phyloP scores from a whole-genome alignment of 2,113 vertebrate genomes.

The Chinchilla lanigera region DNA sequence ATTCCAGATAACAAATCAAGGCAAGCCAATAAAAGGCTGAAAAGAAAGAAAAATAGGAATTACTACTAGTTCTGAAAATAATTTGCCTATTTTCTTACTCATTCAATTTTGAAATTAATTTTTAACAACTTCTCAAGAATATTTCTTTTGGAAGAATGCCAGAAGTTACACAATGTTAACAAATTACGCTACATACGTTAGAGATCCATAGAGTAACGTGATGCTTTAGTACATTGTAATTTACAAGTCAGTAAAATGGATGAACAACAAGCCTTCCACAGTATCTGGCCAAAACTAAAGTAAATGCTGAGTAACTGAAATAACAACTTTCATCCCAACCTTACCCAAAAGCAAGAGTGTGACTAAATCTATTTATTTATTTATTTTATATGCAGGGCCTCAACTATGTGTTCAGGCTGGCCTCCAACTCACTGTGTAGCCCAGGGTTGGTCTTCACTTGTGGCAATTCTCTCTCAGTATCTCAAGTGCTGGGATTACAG shows the following conservation, averaged over 20 bases:
- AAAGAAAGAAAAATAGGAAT: neutral
- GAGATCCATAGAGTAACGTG: neutral
- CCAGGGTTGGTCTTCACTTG: neutral
- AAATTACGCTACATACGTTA: neutral
- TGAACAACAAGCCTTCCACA: no score
- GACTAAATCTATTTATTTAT: neutral
- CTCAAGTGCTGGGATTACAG: neutral
- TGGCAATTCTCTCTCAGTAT: neutral
- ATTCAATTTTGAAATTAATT: neutral
- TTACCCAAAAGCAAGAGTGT: neutral
- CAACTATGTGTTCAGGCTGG: neutral
- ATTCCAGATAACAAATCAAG: neutral
- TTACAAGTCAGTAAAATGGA: neutral
- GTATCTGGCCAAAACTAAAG: neutral
- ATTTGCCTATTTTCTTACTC: constrained; percentile 1
- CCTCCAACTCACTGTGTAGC: neutral
- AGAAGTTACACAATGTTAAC: neutral
- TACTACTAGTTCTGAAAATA: neutral
- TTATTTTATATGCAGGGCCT: neutral
- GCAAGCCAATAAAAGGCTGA: neutral
- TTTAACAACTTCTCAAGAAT: constrained; percentile 19
- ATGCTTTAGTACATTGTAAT: neutral
- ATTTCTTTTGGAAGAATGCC: neutral
- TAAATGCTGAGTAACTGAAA: neutral
- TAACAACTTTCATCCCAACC: neutral